phyloP scores from a whole-genome alignment of 2,797 vertebrate genomes.

The Scarus forsteni region DNA sequence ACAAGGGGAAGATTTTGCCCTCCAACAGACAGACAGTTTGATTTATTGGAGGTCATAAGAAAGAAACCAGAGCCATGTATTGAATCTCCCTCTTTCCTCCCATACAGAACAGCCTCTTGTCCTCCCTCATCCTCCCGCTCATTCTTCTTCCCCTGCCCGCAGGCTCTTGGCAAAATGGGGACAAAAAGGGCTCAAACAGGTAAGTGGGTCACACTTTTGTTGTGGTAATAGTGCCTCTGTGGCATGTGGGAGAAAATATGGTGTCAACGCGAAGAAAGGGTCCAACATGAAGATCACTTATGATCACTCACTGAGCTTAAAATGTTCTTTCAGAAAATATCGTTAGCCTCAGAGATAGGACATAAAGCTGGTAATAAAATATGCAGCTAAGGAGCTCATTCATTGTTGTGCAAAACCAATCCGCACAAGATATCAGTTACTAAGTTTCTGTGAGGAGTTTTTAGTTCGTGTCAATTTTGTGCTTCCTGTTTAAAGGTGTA shows the following conservation, averaged over 20 bases:
- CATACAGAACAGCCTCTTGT: not conserved
- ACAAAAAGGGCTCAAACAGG: slow-evolving; percentile 69
- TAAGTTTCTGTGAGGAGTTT: no score
- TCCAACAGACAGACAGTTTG: slow-evolving; percentile 45
- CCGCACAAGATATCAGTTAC: no score
- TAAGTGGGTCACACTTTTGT: slow-evolving; percentile 71
- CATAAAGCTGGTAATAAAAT: not conserved
- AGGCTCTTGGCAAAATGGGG: slow-evolving; percentile 47
- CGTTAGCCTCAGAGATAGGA: not conserved
- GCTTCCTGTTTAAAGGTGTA: no score
- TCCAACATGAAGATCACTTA: not conserved
- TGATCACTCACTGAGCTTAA: not conserved
- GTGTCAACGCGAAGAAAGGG: slow-evolving; percentile 28
- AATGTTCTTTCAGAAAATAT: not conserved
- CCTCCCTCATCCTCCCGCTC: not conserved
- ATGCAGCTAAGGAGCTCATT: no score
- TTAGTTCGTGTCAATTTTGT: no score
- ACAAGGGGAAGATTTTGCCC: slow-evolving; percentile 39
- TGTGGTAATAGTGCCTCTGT: slow-evolving; percentile 41
- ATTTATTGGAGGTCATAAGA: slow-evolving; percentile 55
- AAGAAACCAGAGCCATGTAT: slow-evolving; percentile 19
- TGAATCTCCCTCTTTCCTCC: slow-evolving; percentile 3
- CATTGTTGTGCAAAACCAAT: no score
- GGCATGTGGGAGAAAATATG: slow-evolving; percentile 40
- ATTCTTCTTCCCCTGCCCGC: slow-evolving; percentile 21